Base-by-base conservation (phyloP, 2,888 invertebrate species). In the Drosophila prostipennis region DNA sequence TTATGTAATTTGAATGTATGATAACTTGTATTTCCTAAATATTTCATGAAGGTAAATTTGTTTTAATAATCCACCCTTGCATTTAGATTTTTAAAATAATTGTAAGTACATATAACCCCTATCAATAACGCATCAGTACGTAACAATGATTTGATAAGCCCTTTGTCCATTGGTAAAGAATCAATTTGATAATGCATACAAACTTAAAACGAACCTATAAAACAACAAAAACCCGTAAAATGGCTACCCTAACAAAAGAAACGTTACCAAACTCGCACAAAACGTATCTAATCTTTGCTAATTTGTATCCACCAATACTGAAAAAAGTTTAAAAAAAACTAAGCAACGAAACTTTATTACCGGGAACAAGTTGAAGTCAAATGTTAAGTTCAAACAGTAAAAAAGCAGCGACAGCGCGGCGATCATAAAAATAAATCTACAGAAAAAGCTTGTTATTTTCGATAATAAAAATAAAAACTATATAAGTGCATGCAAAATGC, bases 391-490 rank as follows among this genome's bases (percentile, higher is more conserved):
- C 54, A 76, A 63, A 72, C 52, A 63, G 60, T 46, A 57, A 72
- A 69, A 77, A 52, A 49, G 37, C 57, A 58, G 48, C 52, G 48
- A 72, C 56, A 57, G 60, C 60, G 54, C 14, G 32, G 43, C 64
- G 59, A 69, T 51, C 72, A 57, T 82, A 85, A 82, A 86, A 86
- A 69, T 59, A 72, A 83, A 80, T 83, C 72, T 74, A 74, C 70
- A 83, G 81, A 69, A 59, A 72, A 79, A 87, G 72, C 79, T 79
- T 79, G 76, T 79, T 84, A 78, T 74, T 84, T 74, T 69, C 68
- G 59, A 70, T 84, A 79, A 72, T 84, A 84, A 84, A 84, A 73
- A 78, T 78, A 76, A 74, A 69, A 72, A 76, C 68, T 65, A 67
- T 56, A 79, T 70, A 76, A 76, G 72, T 67, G 74, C 72, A 82